Percentiles rank a stretch among this genome's conserved stretches.
These are phyloP conservation scores for Drosophila limbata DNA, from an alignment of 2,888 invertebrate species.

Conservation along the genomic window DNA sequence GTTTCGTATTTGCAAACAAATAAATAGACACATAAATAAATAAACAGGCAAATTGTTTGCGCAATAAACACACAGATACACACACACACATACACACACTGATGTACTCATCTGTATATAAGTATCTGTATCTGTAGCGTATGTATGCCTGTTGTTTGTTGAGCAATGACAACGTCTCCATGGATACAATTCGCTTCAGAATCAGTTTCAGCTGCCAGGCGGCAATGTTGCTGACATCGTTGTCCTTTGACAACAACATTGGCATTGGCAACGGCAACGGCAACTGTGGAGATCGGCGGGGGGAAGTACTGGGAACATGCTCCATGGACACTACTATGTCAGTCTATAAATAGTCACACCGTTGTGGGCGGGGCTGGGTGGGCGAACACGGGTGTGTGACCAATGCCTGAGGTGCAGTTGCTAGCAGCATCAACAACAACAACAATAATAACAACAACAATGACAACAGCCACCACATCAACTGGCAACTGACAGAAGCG, in stretches of 20 bases:
- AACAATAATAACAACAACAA: slow-evolving; percentile 17
- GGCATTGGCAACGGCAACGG: slow-evolving; percentile 3
- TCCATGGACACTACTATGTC: slow-evolving; percentile 62
- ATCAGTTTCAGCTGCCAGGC: slow-evolving; percentile 48
- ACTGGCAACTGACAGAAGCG: slow-evolving; percentile 34
- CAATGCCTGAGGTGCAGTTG: slow-evolving; percentile 52
- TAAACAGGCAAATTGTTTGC: slow-evolving; percentile 71
- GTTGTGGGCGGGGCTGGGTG: not conserved
- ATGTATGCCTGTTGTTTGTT: slow-evolving; percentile 21
- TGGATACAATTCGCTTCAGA: slow-evolving; percentile 61
- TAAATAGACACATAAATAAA: slow-evolving; percentile 64
- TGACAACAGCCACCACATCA: slow-evolving; percentile 3
- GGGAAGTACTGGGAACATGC: slow-evolving; percentile 40
- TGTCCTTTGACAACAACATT: slow-evolving; percentile 38
- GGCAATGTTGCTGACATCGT: slow-evolving; percentile 26
- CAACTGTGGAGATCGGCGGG: slow-evolving; percentile 11
- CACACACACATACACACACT: slow-evolving; percentile 1
- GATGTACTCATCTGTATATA: slow-evolving; percentile 2
- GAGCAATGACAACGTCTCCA: slow-evolving; percentile 48
- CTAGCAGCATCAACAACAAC: slow-evolving; percentile 31
- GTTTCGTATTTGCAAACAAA: slow-evolving; percentile 43
- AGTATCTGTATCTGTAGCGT: slow-evolving; percentile 28
- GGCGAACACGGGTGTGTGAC: slow-evolving; percentile 9
- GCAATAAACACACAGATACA: slow-evolving; percentile 54
- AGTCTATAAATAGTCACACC: slow-evolving; percentile 71